These are phyloP conservation scores for Furcifer pardalis DNA, from an alignment of 2,797 vertebrate species.

Conservation along the genomic window DNA sequence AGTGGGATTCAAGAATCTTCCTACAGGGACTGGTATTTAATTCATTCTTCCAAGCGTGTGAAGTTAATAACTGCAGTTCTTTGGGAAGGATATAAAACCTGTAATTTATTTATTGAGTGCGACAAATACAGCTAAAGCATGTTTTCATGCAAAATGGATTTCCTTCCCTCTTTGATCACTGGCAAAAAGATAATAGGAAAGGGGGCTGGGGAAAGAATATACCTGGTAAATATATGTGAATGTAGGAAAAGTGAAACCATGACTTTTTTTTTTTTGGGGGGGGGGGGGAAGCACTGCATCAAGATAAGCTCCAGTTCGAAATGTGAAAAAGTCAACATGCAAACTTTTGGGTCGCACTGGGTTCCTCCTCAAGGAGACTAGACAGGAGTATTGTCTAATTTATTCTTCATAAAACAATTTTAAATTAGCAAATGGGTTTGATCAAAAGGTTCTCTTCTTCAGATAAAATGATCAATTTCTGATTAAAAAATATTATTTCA, in stretches of 20 bases:
- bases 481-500: too few species aligned
- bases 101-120: conserved; percentile 83
- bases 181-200: conserved; percentile 50
- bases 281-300: neutral
- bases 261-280: neutral
- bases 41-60: conserved; percentile 80
- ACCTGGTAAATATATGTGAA: conserved; percentile 36
- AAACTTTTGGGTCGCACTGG: neutral
- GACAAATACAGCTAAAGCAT: conserved; percentile 79
- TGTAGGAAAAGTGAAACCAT: neutral
- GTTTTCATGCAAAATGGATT: conserved; percentile 77
- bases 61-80: conserved; percentile 80
- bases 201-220: conserved; percentile 15
- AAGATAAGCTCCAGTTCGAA: neutral
- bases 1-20: conserved; percentile 69
- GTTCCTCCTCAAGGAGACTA: neutral
- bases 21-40: conserved; percentile 71
- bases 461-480: too few species aligned
- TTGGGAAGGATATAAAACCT: conserved; percentile 81
- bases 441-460: neutral
- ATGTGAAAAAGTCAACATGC: neutral
- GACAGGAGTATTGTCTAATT: too few species aligned
- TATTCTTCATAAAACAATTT: neutral
- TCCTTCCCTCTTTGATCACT: conserved; percentile 65
- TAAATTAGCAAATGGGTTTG: neutral